phyloP scores from a whole-genome alignment of 2,113 vertebrate genomes.

The Asarcornis scutulata region DNA sequence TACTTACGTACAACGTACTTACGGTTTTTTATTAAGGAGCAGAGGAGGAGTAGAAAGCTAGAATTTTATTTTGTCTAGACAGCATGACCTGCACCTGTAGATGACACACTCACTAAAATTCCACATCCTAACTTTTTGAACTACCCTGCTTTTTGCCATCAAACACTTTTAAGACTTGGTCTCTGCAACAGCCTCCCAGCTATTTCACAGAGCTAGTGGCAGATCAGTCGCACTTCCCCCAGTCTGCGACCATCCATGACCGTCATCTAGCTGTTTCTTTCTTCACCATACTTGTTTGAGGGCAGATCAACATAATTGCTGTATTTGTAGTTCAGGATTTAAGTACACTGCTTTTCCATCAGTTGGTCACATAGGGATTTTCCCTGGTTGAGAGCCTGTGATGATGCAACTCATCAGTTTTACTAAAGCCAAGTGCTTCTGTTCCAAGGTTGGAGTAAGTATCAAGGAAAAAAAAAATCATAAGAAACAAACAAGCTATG shows the following conservation, averaged over 20 bases:
- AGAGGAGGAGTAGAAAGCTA: background rate
- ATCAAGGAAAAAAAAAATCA: background rate
- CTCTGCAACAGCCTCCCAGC: background rate
- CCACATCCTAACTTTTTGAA: background rate
- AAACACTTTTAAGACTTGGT: background rate
- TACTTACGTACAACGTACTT: background rate
- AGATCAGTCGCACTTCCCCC: background rate
- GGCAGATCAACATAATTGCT: background rate
- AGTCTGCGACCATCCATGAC: rapidly evolving
- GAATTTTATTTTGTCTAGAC: background rate
- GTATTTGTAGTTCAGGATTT: background rate
- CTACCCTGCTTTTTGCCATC: background rate
- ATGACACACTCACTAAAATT: background rate
- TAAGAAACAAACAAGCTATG: background rate
- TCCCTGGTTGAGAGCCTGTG: background rate
- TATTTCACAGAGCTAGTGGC: background rate
- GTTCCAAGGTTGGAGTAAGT: background rate
- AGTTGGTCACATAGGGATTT: rapidly evolving
- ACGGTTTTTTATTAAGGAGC: background rate
- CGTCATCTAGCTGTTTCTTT: rapidly evolving
- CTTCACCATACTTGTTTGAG: background rate
- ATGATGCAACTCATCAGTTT: background rate
- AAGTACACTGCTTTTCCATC: background rate
- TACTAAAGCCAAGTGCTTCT: background rate
- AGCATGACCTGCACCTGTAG: background rate